Evolutionary conservation across 2,888 invertebrate species (phyloP), one percentile per base, ranked within the genome.

Genomic region (Phengaris arion): DNA sequence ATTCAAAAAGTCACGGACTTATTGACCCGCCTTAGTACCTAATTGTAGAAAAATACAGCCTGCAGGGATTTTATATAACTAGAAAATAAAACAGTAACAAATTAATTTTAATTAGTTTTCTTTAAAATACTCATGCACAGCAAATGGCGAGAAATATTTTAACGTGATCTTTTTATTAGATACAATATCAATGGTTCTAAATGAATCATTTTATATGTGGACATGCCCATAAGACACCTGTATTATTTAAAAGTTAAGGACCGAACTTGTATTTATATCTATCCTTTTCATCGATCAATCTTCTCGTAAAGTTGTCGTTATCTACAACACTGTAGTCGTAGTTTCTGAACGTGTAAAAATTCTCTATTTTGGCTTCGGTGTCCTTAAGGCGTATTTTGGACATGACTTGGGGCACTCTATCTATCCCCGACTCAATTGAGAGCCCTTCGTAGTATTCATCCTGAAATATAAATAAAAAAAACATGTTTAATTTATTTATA

Each of bases 341-440:
- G 74, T 92, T 80, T 69, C 93, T 86, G 77, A 88, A 93, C 0
- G 91, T 90, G 78, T 90, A 89, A 1, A 92, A 80, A 77, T 89
- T 87, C 0, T 89, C 86, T 0, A 90, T 55, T 76, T 91, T 93
- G 0, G 89, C 88, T 52, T 82, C 79, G 0, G 78, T 87, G 78
- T 92, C 91, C 0, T 77, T 3, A 0, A 80, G 78, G 0, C 92
- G 87, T 13, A 93, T 93, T 77, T 89, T 93, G 79, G 84, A 89
- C 85, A 93, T 85, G 0, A 93, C 93, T 0, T 92, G 91, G 0
- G 92, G 91, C 0, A 93, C 93, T 52, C 93, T 81, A 0, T 85
- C 85, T 77, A 91, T 93, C 0, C 93, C 92, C 0, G 93, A 89
- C 77, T 93, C 89, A 52, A 83, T 82, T 0, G 93, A 84, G 0